Evolutionary conservation across 2,888 invertebrate genomes (phyloP), one percentile per base, ranked within the genome.

Genomic region (Corythucha ciliata): DNA sequence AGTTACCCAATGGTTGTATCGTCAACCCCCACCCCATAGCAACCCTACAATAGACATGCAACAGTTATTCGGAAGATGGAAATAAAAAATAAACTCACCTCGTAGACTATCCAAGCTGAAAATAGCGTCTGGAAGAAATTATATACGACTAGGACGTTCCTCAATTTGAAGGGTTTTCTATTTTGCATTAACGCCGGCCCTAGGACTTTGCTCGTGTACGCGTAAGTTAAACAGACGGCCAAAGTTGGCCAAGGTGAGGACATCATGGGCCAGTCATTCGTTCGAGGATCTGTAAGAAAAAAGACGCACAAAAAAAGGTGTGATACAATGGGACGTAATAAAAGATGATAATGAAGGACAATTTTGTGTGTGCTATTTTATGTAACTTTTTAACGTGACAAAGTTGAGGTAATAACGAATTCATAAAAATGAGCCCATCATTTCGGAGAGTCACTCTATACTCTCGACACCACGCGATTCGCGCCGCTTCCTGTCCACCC

Each of bases 151-250:
- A 94, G 78, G 52, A 84, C 68, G 62, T 75, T 75, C 62, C 86
- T 77, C 57, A 93, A 74, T 65, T 89, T 80, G 71, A 87, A 81
- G 36, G 93, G 86, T 71, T 90, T 86, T 58, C 90, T 76, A 68
- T 90, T 85, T 63, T 83, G 83, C 93, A 94, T 94, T 51, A 89
- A 68, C 63, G 77, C 74, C 45, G 93, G 93, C 55, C 91, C 92
- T 60, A 89, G 67, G 53, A 78, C 78, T 69, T 79, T 82, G 61
- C 89, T 83, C 66, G 83, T 80, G 67, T 85, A 82, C 58, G 86
- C 86, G 72, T 92, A 93, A 63, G 76, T 75, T 51, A 90, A 64
- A 70, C 91, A 92, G 65, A 90, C 79, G 49, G 77, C 72, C 48
- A 91, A 66, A 58, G 92, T 92, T 40, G 92, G 91, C 65, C 84